Conservation (phyloP, 1,140 invertebrate species). For the Heliconius nattereri region DNA sequence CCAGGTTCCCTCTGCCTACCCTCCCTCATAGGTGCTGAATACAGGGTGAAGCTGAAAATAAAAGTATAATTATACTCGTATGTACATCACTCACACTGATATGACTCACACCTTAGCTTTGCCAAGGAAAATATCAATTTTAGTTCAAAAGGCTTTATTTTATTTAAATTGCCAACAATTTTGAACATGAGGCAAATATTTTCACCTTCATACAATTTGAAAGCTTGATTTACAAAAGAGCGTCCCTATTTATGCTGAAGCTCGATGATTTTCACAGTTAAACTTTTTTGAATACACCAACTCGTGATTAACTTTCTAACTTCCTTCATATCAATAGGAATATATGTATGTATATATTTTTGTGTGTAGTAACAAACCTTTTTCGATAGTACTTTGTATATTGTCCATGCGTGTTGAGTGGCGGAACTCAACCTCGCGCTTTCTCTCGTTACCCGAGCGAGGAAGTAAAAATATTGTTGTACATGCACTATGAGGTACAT, state of each 20-base stretch:
- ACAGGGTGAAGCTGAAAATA: no score
- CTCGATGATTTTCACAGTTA: not conserved
- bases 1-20: no score
- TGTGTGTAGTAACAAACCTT: not conserved
- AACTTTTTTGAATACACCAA: conserved; percentile 9
- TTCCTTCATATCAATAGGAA: not conserved
- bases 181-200: not conserved
- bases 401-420: not conserved
- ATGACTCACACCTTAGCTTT: no score
- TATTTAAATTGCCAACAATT: not conserved
- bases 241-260: not conserved
- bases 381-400: not conserved
- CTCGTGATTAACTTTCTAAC: conserved; percentile 4
- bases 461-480: no score
- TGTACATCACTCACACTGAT: no score
- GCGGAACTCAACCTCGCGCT: no score
- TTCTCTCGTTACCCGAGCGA: no score
- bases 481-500: no score
- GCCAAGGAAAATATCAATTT: no score
- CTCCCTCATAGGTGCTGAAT: no score
- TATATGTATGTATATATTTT: not conserved
- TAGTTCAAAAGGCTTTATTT: not conserved
- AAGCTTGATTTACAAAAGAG: conserved; percentile 11
- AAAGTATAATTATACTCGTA: no score
- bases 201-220: not conserved